Conservation (phyloP, 2,888 invertebrate species). For the Thera britannica region DNA sequence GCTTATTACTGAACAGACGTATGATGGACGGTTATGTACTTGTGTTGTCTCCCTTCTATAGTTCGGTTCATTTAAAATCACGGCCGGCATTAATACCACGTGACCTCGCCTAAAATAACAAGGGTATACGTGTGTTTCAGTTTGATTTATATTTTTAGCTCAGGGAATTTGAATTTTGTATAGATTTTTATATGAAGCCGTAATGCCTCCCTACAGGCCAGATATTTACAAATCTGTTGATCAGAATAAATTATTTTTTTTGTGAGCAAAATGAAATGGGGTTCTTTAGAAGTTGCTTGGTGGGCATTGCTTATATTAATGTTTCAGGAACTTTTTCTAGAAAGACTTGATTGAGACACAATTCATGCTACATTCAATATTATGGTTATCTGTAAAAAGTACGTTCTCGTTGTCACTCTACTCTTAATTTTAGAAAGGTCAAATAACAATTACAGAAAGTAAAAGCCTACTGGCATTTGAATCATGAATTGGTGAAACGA, state of each 20-base stretch:
- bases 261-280: too few relatives aligned
- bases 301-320: too few relatives aligned
- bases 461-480: background rate
- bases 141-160: constrained; percentile 5
- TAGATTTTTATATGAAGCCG: background rate
- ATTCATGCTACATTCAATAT: too few relatives aligned
- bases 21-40: constrained; percentile 22
- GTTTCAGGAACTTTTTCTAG: too few relatives aligned
- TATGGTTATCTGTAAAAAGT: too few relatives aligned
- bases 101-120: constrained; percentile 16
- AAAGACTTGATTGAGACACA: too few relatives aligned
- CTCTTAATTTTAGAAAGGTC: background rate
- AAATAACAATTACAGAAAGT: background rate
- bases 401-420: background rate
- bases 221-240: too few relatives aligned
- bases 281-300: too few relatives aligned
- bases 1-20: constrained; percentile 25
- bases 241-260: too few relatives aligned
- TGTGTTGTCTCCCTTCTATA: constrained; percentile 13
- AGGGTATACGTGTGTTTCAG: background rate
- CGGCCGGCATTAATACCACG: constrained; percentile 4
- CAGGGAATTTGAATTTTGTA: background rate
- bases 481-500: background rate
- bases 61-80: constrained; percentile 18
- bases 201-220: too few relatives aligned